A percentile compares a stretch with the other conserved stretches of the same genome.
phyloP scores from a whole-genome alignment of 2,888 invertebrate species.

The Graphium colonna region DNA sequence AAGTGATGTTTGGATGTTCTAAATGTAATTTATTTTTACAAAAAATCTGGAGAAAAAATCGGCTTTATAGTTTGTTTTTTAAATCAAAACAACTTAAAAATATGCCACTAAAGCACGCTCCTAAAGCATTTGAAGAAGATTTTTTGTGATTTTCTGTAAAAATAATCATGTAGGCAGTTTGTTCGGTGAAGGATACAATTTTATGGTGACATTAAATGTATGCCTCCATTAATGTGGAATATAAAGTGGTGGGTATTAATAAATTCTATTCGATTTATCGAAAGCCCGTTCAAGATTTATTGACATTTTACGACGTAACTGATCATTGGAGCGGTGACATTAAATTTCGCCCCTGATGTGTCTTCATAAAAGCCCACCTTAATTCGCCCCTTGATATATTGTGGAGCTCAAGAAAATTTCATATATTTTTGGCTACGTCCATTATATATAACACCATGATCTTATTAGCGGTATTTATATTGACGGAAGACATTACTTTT shows the following conservation, averaged over 20 bases:
- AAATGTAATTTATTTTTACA: no score
- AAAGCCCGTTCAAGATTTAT: conserved; percentile 1
- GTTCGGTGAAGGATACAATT: not conserved
- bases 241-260: not conserved
- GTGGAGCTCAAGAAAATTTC: conserved; percentile 4
- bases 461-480: no score
- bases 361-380: conserved; percentile 18
- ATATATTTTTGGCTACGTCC: conserved; percentile 7
- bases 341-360: conserved; percentile 11
- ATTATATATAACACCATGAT: no score
- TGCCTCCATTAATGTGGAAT: not conserved
- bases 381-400: conserved; percentile 12
- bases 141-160: no score
- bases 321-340: conserved; percentile 11
- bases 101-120: no score
- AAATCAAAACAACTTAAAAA: no score
- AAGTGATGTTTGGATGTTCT: no score
- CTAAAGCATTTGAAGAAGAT: no score
- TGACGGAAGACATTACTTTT: no score
- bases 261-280: not conserved
- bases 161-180: no score
- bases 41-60: no score
- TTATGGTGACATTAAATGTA: not conserved
- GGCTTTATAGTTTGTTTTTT: not conserved
- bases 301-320: conserved; percentile 7